Base-by-base conservation (phyloP, 2,888 invertebrate species). In the Hypselothyrea guttata region DNA sequence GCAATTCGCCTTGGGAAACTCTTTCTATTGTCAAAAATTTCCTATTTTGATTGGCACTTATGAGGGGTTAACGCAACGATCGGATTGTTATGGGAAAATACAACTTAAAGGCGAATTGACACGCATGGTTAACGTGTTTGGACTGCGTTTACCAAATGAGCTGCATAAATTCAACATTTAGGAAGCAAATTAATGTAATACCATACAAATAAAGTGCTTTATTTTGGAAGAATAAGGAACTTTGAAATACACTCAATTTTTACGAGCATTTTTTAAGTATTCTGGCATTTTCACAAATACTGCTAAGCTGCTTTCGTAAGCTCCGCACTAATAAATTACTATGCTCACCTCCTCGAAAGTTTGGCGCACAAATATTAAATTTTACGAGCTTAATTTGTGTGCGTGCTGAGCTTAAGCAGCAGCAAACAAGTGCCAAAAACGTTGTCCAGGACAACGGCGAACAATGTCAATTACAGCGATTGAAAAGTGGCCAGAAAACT, bases 321-420 rank as follows among this genome's bases (percentile, higher is more conserved):
- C 57, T 22, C 22, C 22, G 2, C 53, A 57, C 75, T 70, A 74
- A 86, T 86, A 86, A 86, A 82, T 86, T 81, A 70, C 63, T 65
- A 65, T 67, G 44, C 57, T 59, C 58, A 75, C 68, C 71, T 75
- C 55, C 45, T 47, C 9, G 15, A 53, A 59, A 49, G 67, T 61
- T 75, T 64, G 58, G 56, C 13, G 41, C 34, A 34, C 52, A 69
- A 81, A 83, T 83, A 83, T 83, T 83, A 83, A 83, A 83, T 83
- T 83, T 83, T 86, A 83, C 86, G 82, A 84, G 68, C 69, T 83
- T 83, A 83, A 83, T 84, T 82, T 83, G 86, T 68, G 85, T 65
- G 67, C 82, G 86, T 86, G 82, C 49, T 59, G 28, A 57, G 86
- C 86, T 75, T 72, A 67, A 37, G 48, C 31, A 22, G 9, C 4